Percentiles rank a stretch among this genome's conserved stretches.
Conservation (phyloP, 2,888 invertebrate genomes). For the Drosophila limbata region DNA sequence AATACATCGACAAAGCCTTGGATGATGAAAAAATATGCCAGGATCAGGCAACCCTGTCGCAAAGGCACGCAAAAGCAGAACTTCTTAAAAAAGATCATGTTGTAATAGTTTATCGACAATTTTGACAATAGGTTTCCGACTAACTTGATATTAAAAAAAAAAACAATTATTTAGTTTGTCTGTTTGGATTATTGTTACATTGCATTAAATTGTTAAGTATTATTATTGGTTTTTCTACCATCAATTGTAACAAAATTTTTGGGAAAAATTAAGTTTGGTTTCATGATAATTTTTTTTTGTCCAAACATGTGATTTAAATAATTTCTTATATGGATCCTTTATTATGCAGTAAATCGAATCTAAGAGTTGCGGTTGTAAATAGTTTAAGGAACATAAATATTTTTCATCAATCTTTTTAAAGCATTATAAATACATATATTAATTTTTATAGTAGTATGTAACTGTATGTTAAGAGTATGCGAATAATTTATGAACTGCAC, state of each 20-base stretch:
- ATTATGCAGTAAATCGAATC: too few species aligned
- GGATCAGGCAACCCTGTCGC: conserved; percentile 20
- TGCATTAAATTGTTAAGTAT: too few species aligned
- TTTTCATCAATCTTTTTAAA: not conserved
- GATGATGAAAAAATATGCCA: conserved; percentile 17
- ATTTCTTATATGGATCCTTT: too few species aligned
- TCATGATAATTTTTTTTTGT: too few species aligned
- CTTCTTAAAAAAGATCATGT: conserved; percentile 39
- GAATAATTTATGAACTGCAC: conserved; percentile 41
- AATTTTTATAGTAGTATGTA: conserved; percentile 11
- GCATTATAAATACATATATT: not conserved
- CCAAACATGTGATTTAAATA: too few species aligned
- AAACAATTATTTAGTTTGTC: not conserved
- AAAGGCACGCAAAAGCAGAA: conserved; percentile 35
- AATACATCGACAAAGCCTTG: conserved; percentile 1
- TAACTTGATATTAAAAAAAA: not conserved
- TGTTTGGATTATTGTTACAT: too few species aligned
- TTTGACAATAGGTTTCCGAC: conserved; percentile 8
- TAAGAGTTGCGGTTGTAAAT: not conserved
- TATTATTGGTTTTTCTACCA: too few species aligned
- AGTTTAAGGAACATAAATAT: too few species aligned
- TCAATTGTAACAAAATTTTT: too few species aligned
- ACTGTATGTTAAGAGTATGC: conserved; percentile 29
- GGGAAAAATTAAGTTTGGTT: too few species aligned
- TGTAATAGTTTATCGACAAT: not conserved